These are phyloP conservation scores for Melikaiella ostensackeni DNA, from an alignment of 2,888 invertebrate genomes.

Conservation along the genomic window DNA sequence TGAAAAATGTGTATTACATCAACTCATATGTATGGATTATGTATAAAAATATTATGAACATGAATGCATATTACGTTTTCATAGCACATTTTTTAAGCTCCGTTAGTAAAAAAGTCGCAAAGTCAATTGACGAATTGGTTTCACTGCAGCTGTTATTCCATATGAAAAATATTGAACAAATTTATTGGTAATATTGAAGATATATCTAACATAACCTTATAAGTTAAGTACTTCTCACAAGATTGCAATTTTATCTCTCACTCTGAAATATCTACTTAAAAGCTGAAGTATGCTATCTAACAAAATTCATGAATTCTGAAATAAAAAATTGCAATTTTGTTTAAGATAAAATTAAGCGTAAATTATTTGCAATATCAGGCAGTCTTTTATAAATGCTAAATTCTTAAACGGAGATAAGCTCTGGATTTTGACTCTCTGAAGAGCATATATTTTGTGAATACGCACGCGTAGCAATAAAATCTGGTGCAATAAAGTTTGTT, in stretches of 20 bases:
- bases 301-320: not conserved
- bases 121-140: slow-evolving; percentile 52
- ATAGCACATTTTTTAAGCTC: not conserved
- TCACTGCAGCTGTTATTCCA: slow-evolving; percentile 52
- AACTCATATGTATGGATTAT: too few species aligned
- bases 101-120: slow-evolving; percentile 34
- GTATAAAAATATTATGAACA: not conserved
- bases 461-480: not conserved
- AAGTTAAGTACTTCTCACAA: not conserved
- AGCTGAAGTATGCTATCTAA: not conserved
- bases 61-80: not conserved
- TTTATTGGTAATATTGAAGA: not conserved
- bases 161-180: slow-evolving; percentile 30
- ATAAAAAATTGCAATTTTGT: not conserved
- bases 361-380: too few species aligned
- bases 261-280: not conserved
- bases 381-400: too few species aligned
- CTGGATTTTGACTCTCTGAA: too few species aligned
- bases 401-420: too few species aligned
- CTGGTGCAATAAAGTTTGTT: not conserved
- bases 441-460: too few species aligned
- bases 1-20: too few species aligned
- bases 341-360: too few species aligned
- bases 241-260: not conserved
- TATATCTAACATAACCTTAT: not conserved